phyloP scores from a whole-genome alignment of 2,113 vertebrate genomes.

The Telmatochromis bifrenatus region DNA sequence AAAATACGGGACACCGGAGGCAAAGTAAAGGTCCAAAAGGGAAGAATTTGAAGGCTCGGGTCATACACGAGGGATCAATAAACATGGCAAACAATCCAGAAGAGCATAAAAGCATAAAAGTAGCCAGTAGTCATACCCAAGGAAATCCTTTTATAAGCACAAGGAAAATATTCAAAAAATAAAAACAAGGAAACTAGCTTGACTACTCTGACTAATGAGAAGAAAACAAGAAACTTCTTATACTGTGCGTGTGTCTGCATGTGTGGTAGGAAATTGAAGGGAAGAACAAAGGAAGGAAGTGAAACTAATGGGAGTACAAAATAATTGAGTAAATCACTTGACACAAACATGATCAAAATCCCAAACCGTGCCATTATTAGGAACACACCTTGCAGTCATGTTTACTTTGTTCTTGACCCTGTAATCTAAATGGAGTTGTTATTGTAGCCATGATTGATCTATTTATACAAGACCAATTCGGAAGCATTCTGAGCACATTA shows the following conservation, averaged over 20 bases:
- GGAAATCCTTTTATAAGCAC: background rate
- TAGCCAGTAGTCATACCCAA: background rate
- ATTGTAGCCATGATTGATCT: conserved; percentile 10
- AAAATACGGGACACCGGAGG: background rate
- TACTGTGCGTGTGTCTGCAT: background rate
- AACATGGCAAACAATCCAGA: background rate
- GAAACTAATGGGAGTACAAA: background rate
- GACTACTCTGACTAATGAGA: background rate
- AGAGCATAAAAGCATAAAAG: background rate
- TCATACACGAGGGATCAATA: background rate
- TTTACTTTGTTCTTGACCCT: background rate
- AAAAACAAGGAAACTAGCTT: background rate
- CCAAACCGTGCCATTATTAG: background rate
- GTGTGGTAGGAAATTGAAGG: background rate
- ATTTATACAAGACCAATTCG: conserved; percentile 1
- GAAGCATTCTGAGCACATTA: conserved; percentile 22
- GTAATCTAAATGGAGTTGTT: background rate
- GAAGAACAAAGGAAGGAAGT: background rate
- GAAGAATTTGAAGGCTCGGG: background rate
- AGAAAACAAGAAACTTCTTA: background rate
- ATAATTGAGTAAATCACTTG: background rate
- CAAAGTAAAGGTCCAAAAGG: background rate
- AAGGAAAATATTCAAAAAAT: background rate
- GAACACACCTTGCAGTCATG: background rate
- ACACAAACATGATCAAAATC: background rate